A percentile compares a stretch with the other conserved stretches of the same genome.
Evolutionary conservation across 2,113 vertebrate species (phyloP).

Genomic region (Periophthalmodon schlosseri): DNA sequence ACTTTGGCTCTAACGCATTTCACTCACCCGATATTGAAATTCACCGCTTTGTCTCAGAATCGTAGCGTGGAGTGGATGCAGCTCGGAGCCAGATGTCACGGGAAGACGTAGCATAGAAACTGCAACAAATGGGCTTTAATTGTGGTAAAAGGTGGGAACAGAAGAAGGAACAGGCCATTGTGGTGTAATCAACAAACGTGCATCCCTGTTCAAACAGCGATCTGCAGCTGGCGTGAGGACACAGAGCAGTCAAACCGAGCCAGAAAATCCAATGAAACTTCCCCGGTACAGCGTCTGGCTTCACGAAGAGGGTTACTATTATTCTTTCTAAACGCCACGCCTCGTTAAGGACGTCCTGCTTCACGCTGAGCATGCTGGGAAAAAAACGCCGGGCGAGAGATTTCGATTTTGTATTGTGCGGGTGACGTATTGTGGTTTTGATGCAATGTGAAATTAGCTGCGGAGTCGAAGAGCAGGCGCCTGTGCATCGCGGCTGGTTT

Average conservation of each 20-base stretch:
- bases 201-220: conserved; percentile 50
- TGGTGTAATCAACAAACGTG: conserved; percentile 52
- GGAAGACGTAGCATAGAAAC: conserved; percentile 55
- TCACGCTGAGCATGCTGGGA: conserved; percentile 29
- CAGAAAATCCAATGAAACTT: conserved; percentile 67
- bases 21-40: conserved; percentile 40
- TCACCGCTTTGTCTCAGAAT: conserved; percentile 37
- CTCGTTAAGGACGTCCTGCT: conserved; percentile 62
- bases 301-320: conserved; percentile 58
- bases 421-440: conserved; percentile 32
- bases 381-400: conserved; percentile 34
- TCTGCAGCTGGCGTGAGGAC: conserved; percentile 68
- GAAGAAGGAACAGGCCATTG: conserved; percentile 10
- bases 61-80: conserved; percentile 61
- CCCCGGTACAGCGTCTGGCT: conserved; percentile 53
- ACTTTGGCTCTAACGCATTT: conserved; percentile 21
- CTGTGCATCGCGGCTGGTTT: conserved; percentile 12
- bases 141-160: conserved; percentile 46
- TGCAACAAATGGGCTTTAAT: conserved; percentile 72
- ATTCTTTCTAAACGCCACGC: conserved; percentile 63
- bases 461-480: neutral
- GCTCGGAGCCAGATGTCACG: conserved; percentile 71
- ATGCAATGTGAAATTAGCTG: conserved; percentile 32
- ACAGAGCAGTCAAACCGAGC: conserved; percentile 56
- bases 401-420: conserved; percentile 33